Evolutionary conservation across 1,140 invertebrate species (phyloP), one percentile per base, ranked within the genome.

Genomic region (Drosophila hydei): DNA sequence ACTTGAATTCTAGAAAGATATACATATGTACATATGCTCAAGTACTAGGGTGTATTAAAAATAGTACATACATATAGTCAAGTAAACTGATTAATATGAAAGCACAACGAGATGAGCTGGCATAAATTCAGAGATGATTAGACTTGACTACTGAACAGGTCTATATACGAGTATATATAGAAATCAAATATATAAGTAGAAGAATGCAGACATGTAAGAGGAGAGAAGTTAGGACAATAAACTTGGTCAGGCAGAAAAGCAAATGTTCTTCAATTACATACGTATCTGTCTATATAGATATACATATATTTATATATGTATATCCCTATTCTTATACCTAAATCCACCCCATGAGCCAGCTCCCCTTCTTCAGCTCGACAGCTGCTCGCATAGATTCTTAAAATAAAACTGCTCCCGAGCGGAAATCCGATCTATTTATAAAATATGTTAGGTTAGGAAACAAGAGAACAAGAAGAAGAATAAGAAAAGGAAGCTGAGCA

Each of bases 361-460:
- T 47, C 56, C 23, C 11, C 25, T 30, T 45, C 25, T 16, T 9
- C 30, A 33, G 30, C 30, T 30, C 7, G 27, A 30, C 27, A 78
- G 79, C 75, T 78, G 79, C 50, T 36, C 19, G 14, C 14, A 9
- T 0, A 50, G 9, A 25, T 43, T 72, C n/a, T 30, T 65, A 42
- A 75, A 75, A 71, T 75, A 75, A 55, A 33, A 52, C 30, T 47
- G 58, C 33, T 60, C n/a, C 18, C 12, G 51, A 72, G 45, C 75
- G 79, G 79, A 83, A 67, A 76, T 67, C 45, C 21, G 14, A 14
- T 14, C 72, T 83, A 77, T 81, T 71, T 71, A 71, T 67, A 83
- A 36, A 36, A 33, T 18, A 21, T 63, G 21, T 16, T 18, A 14
- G 16, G 9, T 56, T 54, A 25, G 19, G 23, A 16, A 4, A 4